Evolutionary conservation across 2,797 vertebrate genomes (phyloP), one percentile per base, ranked within the genome.

Genomic region (Gymnothorax javanicus): DNA sequence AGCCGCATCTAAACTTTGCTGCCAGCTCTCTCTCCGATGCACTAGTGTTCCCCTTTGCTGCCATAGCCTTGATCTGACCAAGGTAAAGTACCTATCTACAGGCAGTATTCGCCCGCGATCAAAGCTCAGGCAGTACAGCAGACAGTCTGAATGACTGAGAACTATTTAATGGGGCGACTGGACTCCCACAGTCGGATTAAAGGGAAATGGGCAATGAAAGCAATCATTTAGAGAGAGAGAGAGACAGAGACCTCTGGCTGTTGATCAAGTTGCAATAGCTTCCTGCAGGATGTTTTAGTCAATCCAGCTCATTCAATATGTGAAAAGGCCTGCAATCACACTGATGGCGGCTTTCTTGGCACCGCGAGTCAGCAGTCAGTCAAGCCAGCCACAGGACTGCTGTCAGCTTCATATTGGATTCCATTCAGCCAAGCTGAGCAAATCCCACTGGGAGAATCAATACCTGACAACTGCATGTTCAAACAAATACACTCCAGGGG

Each of bases 391-490:
- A 43, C n/a, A 4, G n/a, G 23, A 81, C 20, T 71, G 69, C 86
- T 23, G 7, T 23, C 23, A 59, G 60, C 23, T 60, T 58, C 69
- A 11, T 60, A 57, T 27, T 54, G 50, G 77, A 81, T 54, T 81
- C 77, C 77, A 81, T n/a, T 81, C 77, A 64, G 69, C 8, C 77
- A n/a, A 23, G 77, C 77, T 52, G 77, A 82, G 77, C 56, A 13
- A 56, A 82, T 82, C 12, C 8, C 59, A 25, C 60, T 67, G 50
- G n/a, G 52, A 4, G 5, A 62, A 83, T 83, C 81, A 54, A 87
- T 87, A 87, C 25, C 81, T 58, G 54, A 82, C 79, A 83, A 58
- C 59, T 43, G 52, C 20, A 58, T 50, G 62, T 43, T 83, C 82
- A 27, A 82, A 58, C 17, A 7, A 62, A 86, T 25, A 69, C 77